Base-by-base conservation (phyloP, 2,888 invertebrate species). In the Pyrochroa serraticornis region DNA sequence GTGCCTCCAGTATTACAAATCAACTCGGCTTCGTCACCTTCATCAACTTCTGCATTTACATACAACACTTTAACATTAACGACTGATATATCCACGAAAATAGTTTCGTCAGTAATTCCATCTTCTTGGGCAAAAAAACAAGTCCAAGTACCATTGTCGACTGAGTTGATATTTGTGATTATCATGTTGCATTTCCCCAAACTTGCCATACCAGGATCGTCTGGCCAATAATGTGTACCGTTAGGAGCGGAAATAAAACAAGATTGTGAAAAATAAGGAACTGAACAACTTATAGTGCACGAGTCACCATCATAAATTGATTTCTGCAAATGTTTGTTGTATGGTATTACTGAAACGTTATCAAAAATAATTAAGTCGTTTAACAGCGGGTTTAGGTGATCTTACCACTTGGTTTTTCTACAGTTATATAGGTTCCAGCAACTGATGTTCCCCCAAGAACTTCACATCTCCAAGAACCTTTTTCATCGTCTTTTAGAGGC, bases 131-230 rank as follows among this genome's bases (percentile, higher is more conserved):
- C 49, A 36, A 60, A 62, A 6, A 53, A 63, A 32, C 67, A 67
- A 1, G 36, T 52, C 67, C 67, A 67, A 6, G 39, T 53, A 7
- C 67, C 67, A 10, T 62, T 58, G 37, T 67, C 50, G 41, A 44
- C 2, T 34, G 13, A 53, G 53, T 36, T 1, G 22, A n/a, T 30
- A 31, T 30, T 12, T 2, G 2, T 22, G 22, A 22, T 22, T 22
- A 22, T 2, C 22, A 3, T 22, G 22, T 22, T 22, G 22, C 22
- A 22, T 22, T 22, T 22, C 5, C 22, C 22, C 5, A 22, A 22
- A 5, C 22, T 22, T 5, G 22, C 22, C 3, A 22, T 2, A 22
- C 22, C 22, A 3, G 22, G 22, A 5, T 44, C 12, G 7, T 54
- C 35, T 31, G 54, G 51, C 34, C 10, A 8, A 33, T 58, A 62